Conservation (phyloP, 2,797 vertebrate genomes). For the Dromococcyx pavoninus region DNA sequence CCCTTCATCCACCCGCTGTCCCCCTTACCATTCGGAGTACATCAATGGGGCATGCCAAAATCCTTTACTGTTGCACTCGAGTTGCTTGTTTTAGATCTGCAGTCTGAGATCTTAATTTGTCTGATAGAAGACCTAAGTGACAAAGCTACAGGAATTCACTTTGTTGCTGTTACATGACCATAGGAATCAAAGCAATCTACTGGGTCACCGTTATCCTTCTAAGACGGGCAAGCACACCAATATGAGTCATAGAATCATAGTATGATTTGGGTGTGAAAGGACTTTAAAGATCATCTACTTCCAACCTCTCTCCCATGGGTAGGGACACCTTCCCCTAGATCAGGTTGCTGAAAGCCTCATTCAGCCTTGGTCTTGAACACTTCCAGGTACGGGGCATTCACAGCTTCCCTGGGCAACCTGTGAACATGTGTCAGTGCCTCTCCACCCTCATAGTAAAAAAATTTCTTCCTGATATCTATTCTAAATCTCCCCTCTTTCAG, state of each 20-base stretch:
- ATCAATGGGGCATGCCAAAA: not conserved
- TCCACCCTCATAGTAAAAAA: no score
- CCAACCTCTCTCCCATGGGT: no score
- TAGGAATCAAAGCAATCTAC: not conserved
- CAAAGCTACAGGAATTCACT: conserved; percentile 10
- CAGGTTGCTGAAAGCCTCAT: no score
- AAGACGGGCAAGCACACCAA: not conserved
- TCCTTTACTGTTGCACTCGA: not conserved
- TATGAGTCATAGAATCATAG: not conserved
- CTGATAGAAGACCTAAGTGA: not conserved
- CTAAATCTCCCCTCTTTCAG: no score
- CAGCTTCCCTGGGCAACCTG: no score
- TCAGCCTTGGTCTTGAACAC: no score
- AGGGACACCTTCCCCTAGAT: no score
- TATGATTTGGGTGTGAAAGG: no score
- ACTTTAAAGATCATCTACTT: no score
- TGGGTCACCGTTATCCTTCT: conserved; percentile 8
- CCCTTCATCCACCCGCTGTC: not conserved
- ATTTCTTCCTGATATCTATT: no score
- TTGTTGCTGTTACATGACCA: not conserved
- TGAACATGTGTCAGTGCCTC: no score
- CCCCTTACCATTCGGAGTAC: not conserved
- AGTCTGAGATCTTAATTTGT: not conserved
- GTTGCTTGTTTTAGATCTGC: not conserved
- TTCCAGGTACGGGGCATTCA: no score